Percentiles rank a stretch among this genome's conserved stretches.
phyloP scores from a whole-genome alignment of 2,113 vertebrate species.

The Cyphomyrus plagiostoma region DNA sequence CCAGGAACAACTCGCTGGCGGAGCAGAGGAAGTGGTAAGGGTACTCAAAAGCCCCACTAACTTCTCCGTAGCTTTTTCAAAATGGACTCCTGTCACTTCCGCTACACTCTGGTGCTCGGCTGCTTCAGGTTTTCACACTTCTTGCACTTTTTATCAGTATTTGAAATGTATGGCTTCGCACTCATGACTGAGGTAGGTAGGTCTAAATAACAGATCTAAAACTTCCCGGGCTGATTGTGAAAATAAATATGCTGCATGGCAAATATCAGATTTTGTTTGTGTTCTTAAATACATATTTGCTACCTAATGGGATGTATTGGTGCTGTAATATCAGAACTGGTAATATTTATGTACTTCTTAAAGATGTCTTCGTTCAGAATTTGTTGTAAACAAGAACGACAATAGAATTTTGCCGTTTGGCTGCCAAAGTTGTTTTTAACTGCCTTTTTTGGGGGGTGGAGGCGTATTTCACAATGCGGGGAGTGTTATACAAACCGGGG shows the following conservation, averaged over 20 bases:
- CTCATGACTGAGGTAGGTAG: too few relatives aligned
- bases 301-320: not conserved
- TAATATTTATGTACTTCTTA: not conserved
- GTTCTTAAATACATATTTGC: not conserved
- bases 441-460: not conserved
- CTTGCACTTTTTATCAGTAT: too few relatives aligned
- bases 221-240: too few relatives aligned
- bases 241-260: too few relatives aligned
- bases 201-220: too few relatives aligned
- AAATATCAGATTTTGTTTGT: not conserved
- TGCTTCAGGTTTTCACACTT: not conserved
- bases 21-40: slow-evolving; percentile 84
- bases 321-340: not conserved
- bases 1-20: slow-evolving; percentile 81
- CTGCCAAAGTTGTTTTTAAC: not conserved
- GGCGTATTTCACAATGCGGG: not conserved
- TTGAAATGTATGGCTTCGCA: too few relatives aligned
- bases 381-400: not conserved
- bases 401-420: not conserved
- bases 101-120: not conserved
- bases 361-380: not conserved
- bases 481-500: not conserved
- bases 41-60: not conserved
- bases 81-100: not conserved
- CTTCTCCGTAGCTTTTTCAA: not conserved